Evolutionary conservation across 2,113 vertebrate genomes (phyloP).

Genomic region (Casuarius casuarius): DNA sequence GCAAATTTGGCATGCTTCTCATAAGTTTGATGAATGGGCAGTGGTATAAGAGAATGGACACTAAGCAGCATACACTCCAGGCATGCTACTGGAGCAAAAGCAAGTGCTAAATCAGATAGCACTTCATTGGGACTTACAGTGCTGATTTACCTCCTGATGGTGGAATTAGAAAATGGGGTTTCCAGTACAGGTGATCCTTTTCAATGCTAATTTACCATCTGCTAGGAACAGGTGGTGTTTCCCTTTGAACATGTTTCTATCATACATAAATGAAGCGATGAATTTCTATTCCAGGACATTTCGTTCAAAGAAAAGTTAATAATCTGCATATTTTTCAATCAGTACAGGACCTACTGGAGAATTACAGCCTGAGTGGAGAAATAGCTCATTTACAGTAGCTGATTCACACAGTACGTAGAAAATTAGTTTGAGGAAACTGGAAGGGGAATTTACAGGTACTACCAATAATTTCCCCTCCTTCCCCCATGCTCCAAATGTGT

Average conservation of each 20-base stretch:
- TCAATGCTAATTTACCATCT: conserved; percentile 66
- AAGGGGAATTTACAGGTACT: neutral
- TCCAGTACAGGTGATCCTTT: conserved; percentile 51
- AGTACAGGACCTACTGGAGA: neutral
- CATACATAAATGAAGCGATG: conserved; percentile 5
- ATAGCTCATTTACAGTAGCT: neutral
- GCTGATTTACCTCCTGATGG: conserved; percentile 40
- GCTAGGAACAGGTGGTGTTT: conserved; percentile 65
- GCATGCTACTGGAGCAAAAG: neutral
- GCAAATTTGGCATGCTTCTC: neutral
- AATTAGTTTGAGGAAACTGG: neutral
- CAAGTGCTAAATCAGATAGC: neutral
- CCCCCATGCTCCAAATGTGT: neutral
- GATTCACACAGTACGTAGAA: neutral
- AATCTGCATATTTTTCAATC: conserved; percentile 34
- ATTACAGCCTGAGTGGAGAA: neutral
- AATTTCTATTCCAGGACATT: conserved; percentile 45
- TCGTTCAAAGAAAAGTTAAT: conserved; percentile 45
- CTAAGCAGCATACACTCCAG: neutral
- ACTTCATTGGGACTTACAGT: neutral
- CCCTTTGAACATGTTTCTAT: conserved; percentile 41
- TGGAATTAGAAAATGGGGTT: conserved; percentile 10
- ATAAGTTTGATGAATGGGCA: neutral
- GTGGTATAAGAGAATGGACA: neutral
- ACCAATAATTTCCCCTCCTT: neutral